Percentiles rank a stretch among this genome's conserved stretches.
phyloP scores from a whole-genome alignment of 2,888 invertebrate species.

The Luperina testacea region DNA sequence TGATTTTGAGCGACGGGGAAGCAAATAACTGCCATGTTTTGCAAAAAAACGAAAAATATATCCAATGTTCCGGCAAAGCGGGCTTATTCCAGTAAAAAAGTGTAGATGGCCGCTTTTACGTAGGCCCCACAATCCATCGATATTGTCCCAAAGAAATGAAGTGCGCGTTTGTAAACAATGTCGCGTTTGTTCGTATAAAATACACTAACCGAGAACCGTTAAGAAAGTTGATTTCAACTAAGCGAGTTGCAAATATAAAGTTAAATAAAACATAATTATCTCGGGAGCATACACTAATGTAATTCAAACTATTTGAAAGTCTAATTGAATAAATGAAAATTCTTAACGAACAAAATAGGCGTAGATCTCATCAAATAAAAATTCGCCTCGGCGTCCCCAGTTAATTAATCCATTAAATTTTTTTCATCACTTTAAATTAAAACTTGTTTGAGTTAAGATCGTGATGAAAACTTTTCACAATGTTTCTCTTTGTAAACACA shows the following conservation, averaged over 20 bases:
- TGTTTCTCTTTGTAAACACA: constrained; percentile 69
- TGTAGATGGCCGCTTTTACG: constrained; percentile 23
- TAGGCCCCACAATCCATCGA: constrained; percentile 38
- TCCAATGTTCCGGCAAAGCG: constrained; percentile 26
- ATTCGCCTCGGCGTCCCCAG: constrained; percentile 77
- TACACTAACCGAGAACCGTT: constrained; percentile 10
- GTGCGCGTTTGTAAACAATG: constrained; percentile 27
- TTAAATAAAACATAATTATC: constrained; percentile 59
- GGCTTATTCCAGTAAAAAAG: constrained; percentile 5
- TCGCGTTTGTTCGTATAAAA: constrained; percentile 23
- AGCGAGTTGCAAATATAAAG: constrained; percentile 39
- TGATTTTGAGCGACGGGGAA: constrained; percentile 34
- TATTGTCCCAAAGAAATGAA: constrained; percentile 51
- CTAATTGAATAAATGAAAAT: constrained; percentile 69
- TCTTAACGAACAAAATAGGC: constrained; percentile 74
- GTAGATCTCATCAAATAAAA: constrained; percentile 79
- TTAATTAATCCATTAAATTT: constrained; percentile 84
- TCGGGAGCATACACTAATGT: constrained; percentile 43
- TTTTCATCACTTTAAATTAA: constrained; percentile 77
- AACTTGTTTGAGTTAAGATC: constrained; percentile 71
- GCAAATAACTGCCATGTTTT: constrained; percentile 38
- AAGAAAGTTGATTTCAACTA: constrained; percentile 46
- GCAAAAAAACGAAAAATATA: constrained; percentile 13
- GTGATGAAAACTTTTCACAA: constrained; percentile 73
- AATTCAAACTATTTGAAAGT: constrained; percentile 61